A percentile compares a stretch with the other conserved stretches of the same genome.
These are phyloP conservation scores for Tetragnatha montana DNA, from an alignment of 2,888 invertebrate genomes.

Conservation along the genomic window DNA sequence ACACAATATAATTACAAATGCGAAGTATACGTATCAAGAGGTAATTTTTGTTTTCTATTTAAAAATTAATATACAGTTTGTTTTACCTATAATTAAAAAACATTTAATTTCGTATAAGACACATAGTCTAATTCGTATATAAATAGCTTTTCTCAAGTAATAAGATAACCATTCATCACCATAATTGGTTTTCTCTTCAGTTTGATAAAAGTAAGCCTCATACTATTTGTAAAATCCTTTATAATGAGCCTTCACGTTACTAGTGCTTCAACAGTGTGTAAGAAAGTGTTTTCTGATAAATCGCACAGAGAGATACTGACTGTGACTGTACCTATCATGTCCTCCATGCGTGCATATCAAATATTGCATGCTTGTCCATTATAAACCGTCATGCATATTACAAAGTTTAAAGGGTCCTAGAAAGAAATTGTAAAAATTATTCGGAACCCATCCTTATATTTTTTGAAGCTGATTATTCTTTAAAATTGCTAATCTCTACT, in stretches of 20 bases:
- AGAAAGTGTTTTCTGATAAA: slow-evolving; percentile 13
- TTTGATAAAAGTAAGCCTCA: too few relatives aligned
- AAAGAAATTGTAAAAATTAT: slow-evolving; percentile 9
- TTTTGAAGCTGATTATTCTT: slow-evolving; percentile 50
- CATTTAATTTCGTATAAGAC: too few relatives aligned
- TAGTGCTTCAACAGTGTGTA: slow-evolving; percentile 24
- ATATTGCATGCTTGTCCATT: slow-evolving; percentile 60
- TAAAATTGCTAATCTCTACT: slow-evolving; percentile 26
- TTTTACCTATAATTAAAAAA: too few relatives aligned
- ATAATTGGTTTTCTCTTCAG: too few relatives aligned
- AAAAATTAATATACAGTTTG: too few relatives aligned
- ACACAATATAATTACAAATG: too few relatives aligned
- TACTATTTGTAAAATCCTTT: neutral
- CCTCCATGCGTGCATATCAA: slow-evolving; percentile 60
- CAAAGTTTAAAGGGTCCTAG: slow-evolving; percentile 12
- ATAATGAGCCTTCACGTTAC: slow-evolving; percentile 14
- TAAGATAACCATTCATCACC: too few relatives aligned
- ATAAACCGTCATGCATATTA: slow-evolving; percentile 61
- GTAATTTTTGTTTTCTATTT: too few relatives aligned
- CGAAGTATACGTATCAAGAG: too few relatives aligned
- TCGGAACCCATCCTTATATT: slow-evolving; percentile 55
- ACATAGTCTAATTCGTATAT: too few relatives aligned
- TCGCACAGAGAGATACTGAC: slow-evolving; percentile 16
- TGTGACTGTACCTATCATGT: slow-evolving; percentile 22
- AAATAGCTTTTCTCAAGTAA: too few relatives aligned